Evolutionary conservation across 2,888 invertebrate species (phyloP), one percentile per base, ranked within the genome.

Genomic region (Oscheius sp.): DNA sequence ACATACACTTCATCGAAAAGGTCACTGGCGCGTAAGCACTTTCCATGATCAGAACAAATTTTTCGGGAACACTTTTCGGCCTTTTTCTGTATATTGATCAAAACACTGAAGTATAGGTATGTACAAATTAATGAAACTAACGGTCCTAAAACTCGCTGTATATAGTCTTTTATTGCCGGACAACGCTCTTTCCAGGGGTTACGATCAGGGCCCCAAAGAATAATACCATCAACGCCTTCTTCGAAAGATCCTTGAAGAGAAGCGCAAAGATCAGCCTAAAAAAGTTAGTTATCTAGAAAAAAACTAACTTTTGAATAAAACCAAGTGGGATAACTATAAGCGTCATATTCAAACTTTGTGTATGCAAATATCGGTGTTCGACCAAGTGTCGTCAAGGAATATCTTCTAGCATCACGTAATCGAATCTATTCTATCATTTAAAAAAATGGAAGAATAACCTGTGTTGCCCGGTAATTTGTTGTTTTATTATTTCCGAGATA

Each of bases 271-370:
- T 62, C 62, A n/a, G 30, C n/a, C 62, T 62, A 22, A 28, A 44
- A 61, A 24, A 30, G 9, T 2, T 54, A 30, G 22, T 33, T n/a
- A 54, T n/a, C 5, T 2, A 2, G 2, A 47, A 6, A 22, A 22
- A 20, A 22, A 33, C 49, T 9, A 24, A 63, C 71, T 62, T 74
- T 73, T 51, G 71, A 67, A 63, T 72, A 75, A 33, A 69, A 75
- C 3, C 67, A 68, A 30, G 59, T 56, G 8, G 62, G 69, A 32
- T 71, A 54, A 5, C 51, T 44, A 49, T 81, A 80, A 9, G 80
- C 68, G 38, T 79, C 72, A 63, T 82, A 83, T 68, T 83, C 83
- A 57, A 82, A 74, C 56, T 82, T 82, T 22, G 78, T 79, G 62
- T 61, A 68, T 8, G 44, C 38, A 33, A 41, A 63, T 2, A 68